These are phyloP conservation scores for Eremophila alpestris DNA, from an alignment of 2,797 vertebrate species.

Conservation along the genomic window DNA sequence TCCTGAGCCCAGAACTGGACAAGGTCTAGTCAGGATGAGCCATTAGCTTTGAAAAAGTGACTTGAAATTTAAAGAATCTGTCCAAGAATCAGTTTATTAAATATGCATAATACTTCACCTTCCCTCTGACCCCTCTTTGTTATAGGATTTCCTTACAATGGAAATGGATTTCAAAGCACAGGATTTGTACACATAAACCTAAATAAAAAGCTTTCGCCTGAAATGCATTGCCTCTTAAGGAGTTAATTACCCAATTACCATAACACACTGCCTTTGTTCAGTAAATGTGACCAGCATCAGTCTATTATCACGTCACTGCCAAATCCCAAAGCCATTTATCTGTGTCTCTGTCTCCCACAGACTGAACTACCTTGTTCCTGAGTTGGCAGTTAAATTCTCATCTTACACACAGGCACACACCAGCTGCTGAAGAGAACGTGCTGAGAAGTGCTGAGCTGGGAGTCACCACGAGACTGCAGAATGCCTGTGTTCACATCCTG, in stretches of 20 bases:
- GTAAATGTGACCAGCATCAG: background rate
- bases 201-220: background rate
- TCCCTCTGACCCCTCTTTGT: background rate
- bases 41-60: background rate
- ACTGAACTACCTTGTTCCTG: rapidly evolving
- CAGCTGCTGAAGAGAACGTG: background rate
- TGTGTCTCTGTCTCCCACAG: background rate
- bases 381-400: background rate
- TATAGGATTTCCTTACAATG: background rate
- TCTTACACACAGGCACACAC: background rate
- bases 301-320: background rate
- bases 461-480: background rate
- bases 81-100: background rate
- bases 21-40: background rate
- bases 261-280: background rate
- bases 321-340: background rate
- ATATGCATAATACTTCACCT: background rate
- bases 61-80: background rate
- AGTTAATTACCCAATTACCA: background rate
- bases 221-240: background rate
- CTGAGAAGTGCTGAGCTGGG: background rate
- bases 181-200: background rate
- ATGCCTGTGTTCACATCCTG: background rate
- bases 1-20: background rate
- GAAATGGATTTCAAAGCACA: background rate